Conservation (phyloP, 2,113 vertebrate species). For the Colaptes auratus region DNA sequence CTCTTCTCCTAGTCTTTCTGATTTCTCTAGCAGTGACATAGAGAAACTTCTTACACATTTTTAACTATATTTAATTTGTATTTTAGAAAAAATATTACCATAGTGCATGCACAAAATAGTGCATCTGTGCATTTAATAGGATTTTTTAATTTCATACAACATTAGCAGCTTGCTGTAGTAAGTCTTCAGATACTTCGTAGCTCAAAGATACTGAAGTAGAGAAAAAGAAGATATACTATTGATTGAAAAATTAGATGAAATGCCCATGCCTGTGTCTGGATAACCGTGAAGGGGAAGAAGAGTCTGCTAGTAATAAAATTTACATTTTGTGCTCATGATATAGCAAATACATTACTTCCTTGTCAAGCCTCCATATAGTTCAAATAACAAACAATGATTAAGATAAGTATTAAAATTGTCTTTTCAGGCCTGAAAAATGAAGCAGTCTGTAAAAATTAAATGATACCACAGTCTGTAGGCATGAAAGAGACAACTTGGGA, state of each 20-base stretch:
- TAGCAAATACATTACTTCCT: background rate
- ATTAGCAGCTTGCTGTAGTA: background rate
- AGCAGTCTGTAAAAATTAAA: background rate
- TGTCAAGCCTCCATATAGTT: background rate
- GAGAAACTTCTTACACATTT: background rate
- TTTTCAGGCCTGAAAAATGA: background rate
- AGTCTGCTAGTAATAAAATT: background rate
- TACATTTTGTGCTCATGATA: background rate
- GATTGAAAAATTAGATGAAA: background rate
- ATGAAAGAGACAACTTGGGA: background rate
- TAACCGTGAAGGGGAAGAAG: background rate
- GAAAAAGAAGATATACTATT: background rate
- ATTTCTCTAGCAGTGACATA: background rate
- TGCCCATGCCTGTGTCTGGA: background rate
- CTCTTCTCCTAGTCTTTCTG: background rate
- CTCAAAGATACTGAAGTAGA: background rate
- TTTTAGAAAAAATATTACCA: background rate
- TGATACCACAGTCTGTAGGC: background rate
- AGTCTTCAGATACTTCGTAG: background rate
- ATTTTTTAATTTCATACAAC: conserved; percentile 32
- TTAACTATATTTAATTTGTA: background rate
- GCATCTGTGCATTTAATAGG: background rate
- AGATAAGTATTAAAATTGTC: background rate
- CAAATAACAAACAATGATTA: background rate
- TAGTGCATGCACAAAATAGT: background rate